phyloP scores from a whole-genome alignment of 2,888 invertebrate species.

The Dasysyrphus albostriatus region DNA sequence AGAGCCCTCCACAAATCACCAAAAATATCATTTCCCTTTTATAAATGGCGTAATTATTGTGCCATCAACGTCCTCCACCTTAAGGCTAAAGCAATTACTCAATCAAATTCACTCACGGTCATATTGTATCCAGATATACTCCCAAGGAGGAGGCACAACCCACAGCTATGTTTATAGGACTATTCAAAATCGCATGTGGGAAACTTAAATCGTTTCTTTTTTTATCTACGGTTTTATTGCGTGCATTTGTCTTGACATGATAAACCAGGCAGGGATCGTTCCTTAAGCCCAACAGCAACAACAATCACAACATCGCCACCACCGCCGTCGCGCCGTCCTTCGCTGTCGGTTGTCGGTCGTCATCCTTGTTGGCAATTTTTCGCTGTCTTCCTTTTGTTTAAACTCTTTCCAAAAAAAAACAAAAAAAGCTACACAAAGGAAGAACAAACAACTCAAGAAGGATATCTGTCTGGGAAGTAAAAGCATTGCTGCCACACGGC shows the following conservation, averaged over 20 bases:
- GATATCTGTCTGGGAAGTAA: conserved; percentile 69
- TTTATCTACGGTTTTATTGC: conserved; percentile 72
- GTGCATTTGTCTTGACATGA: conserved; percentile 73
- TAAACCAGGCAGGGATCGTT: conserved; percentile 39
- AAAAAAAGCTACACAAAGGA: conserved; percentile 8
- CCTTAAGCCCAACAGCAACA: conserved; percentile 10
- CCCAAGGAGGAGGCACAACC: conserved; percentile 6
- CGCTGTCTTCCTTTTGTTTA: conserved; percentile 38
- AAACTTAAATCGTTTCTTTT: conserved; percentile 57
- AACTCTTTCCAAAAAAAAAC: background rate
- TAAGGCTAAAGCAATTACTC: conserved; percentile 66
- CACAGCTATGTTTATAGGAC: conserved; percentile 9
- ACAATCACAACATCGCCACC: background rate
- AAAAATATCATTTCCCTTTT: conserved; percentile 59
- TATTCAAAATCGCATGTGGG: conserved; percentile 65
- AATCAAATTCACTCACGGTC: conserved; percentile 65
- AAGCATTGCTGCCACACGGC: conserved; percentile 14
- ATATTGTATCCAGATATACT: conserved; percentile 25
- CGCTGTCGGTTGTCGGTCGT: background rate
- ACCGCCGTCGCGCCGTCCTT: background rate
- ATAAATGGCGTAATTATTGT: conserved; percentile 64
- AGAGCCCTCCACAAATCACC: conserved; percentile 46
- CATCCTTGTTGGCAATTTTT: conserved; percentile 39
- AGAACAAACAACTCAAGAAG: conserved; percentile 51
- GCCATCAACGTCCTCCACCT: conserved; percentile 44